Evolutionary conservation across 1,140 invertebrate species (phyloP), one percentile per base, ranked within the genome.

Genomic region (Aphaenogaster rudis): DNA sequence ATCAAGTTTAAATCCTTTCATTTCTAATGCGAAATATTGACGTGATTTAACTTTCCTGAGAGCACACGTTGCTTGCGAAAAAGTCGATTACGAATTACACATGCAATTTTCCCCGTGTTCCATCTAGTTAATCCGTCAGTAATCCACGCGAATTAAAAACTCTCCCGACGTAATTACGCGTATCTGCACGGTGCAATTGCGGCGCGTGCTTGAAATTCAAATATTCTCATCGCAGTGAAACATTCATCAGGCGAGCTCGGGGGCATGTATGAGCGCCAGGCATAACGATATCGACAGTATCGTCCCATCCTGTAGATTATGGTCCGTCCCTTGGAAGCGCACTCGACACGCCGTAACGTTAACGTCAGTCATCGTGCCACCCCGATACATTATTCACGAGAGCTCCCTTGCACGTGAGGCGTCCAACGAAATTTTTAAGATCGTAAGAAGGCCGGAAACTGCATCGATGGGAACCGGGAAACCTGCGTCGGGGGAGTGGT

Each of bases 331-430:
- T 28, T 21, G 13, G 15, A 42, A 52, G 52, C 0, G 17, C 52
- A 48, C 11, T 48, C 52, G 52, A 39, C 39, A 28, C 52, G 15
- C 11, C 28, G 36, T 71, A 45, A 15, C 52, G 17, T 82, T 72
- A 59, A 72, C 21, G 52, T 72, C 39, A 54, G 48, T 82, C 52
- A 21, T 81, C 66, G 79, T 17, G 21, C 15, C 52, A 59, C n/a
- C n/a, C 13, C 13, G 9, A 82, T 82, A 74, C 80, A 82, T 82
- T 48, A 82, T 82, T 82, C 80, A 82, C 39, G 42, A 82, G 80
- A 48, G 33, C 17, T 72, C 52, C 54, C 52, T 36, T 57, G 67
- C 80, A 61, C 39, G 52, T 50, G 21, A 36, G 67, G 28, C 21
- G 52, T 66, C 77, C 33, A 52, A 33, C 28, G 45, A 79, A 74